Evolutionary conservation across 2,113 vertebrate species (phyloP).

Genomic region (Gobiocypris rarus): DNA sequence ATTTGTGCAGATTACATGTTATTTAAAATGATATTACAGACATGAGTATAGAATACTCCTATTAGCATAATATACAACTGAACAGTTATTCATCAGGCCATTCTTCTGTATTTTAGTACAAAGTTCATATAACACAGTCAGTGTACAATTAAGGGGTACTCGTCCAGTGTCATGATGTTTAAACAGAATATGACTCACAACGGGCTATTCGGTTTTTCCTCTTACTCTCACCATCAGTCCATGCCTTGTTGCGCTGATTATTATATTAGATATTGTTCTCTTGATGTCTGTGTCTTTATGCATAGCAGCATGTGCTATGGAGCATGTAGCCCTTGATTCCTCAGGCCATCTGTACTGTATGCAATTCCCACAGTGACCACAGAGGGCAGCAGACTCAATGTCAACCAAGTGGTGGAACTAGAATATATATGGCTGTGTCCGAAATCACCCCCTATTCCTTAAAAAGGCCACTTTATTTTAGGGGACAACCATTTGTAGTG

Average conservation of each 20-base stretch:
- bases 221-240: constrained; percentile 61
- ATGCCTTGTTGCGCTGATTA: constrained; percentile 62
- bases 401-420: not conserved
- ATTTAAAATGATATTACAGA: constrained; percentile 51
- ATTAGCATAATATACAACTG: constrained; percentile 66
- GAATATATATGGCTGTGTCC: no score
- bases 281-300: constrained; percentile 68
- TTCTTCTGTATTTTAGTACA: constrained; percentile 73
- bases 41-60: constrained; percentile 47
- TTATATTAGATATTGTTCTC: constrained; percentile 70
- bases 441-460: no score
- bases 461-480: no score
- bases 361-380: constrained; percentile 65
- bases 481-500: no score
- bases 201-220: constrained; percentile 51
- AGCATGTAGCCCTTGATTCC: constrained; percentile 63
- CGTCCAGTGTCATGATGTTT: constrained; percentile 69
- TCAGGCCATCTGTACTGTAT: constrained; percentile 65
- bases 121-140: constrained; percentile 76
- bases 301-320: constrained; percentile 81
- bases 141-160: constrained; percentile 58
- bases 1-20: constrained; percentile 66
- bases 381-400: constrained; percentile 14
- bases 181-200: constrained; percentile 71
- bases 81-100: constrained; percentile 61